Conservation (phyloP, 2,797 vertebrate genomes). For the Coranthus polyacanthus region DNA sequence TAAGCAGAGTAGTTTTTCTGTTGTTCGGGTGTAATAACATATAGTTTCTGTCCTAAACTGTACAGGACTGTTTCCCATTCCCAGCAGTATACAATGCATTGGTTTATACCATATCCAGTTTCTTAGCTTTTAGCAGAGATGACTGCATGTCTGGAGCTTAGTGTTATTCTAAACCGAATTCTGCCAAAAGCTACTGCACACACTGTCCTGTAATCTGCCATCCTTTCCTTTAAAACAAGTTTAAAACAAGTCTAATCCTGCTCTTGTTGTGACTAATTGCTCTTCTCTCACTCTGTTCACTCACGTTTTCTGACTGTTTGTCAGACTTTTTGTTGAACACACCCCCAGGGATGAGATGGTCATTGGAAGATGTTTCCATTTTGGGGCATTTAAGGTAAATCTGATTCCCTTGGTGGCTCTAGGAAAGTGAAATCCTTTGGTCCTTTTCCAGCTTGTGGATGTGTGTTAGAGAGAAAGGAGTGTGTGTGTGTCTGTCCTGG, state of each 20-base stretch:
- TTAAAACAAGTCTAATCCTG: conserved; percentile 64
- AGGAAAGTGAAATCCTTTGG: conserved; percentile 27
- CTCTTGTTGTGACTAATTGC: conserved; percentile 61
- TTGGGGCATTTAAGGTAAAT: conserved; percentile 1
- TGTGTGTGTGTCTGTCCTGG: conserved; percentile 11
- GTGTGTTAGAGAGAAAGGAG: background rate
- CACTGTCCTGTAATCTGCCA: conserved; percentile 48
- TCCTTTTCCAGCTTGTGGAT: background rate
- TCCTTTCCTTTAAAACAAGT: conserved; percentile 10
- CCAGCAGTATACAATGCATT: background rate
- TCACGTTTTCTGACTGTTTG: conserved; percentile 38
- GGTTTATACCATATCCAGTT: conserved; percentile 32
- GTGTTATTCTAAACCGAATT: conserved; percentile 48
- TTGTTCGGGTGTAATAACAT: too few relatives aligned
- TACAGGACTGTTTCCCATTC: conserved; percentile 1
- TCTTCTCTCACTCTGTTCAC: conserved; percentile 26
- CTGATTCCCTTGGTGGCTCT: conserved; percentile 12
- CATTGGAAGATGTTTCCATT: conserved; percentile 18
- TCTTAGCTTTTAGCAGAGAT: conserved; percentile 26
- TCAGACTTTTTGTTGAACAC: conserved; percentile 18
- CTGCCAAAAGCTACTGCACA: conserved; percentile 23
- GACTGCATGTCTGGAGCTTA: conserved; percentile 17
- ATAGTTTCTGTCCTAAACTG: too few relatives aligned
- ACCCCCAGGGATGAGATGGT: background rate
- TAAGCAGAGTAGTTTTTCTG: too few relatives aligned